Evolutionary conservation across 2,888 invertebrate genomes (phyloP).

Genomic region (Colostygia pectinataria): DNA sequence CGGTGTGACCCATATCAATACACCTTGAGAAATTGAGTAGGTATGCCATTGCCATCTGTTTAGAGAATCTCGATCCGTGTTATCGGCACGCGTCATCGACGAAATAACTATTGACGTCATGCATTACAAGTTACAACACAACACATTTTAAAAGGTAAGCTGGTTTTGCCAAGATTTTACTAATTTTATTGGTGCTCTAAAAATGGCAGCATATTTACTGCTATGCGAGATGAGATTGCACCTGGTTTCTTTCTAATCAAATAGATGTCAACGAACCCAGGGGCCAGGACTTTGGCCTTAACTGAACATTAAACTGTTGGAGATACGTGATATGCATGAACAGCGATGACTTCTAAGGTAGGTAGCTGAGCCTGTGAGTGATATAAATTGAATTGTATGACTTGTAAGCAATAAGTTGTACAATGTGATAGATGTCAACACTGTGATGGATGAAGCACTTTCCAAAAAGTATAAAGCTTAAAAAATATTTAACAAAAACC

Average conservation of each 20-base stretch:
- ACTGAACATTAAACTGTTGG: constrained; percentile 24
- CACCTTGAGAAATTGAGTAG: constrained; percentile 24
- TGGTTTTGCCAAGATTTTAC: not conserved
- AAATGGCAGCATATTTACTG: constrained; percentile 9
- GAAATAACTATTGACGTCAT: constrained; percentile 23
- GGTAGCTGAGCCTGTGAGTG: constrained; percentile 4
- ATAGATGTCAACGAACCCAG: constrained; percentile 31
- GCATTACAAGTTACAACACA: constrained; percentile 20
- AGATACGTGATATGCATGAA: constrained; percentile 29
- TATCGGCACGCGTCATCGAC: constrained; percentile 46
- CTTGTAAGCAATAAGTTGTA: too few relatives aligned
- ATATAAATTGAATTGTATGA: constrained; percentile 1
- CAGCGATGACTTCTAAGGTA: constrained; percentile 12
- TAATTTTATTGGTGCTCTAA: not conserved
- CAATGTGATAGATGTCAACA: too few relatives aligned
- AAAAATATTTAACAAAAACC: constrained; percentile 18
- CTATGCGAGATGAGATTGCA: constrained; percentile 21
- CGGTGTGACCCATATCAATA: constrained; percentile 40
- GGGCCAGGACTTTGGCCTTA: constrained; percentile 29
- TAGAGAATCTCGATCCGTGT: constrained; percentile 37
- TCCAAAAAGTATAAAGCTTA: not conserved
- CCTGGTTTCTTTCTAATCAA: constrained; percentile 25
- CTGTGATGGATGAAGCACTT: too few relatives aligned
- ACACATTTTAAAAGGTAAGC: constrained; percentile 3
- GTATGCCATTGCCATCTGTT: constrained; percentile 31